A percentile compares a stretch with the other conserved stretches of the same genome.
phyloP scores from a whole-genome alignment of 1,140 invertebrate species.

The Bombus waltoni region DNA sequence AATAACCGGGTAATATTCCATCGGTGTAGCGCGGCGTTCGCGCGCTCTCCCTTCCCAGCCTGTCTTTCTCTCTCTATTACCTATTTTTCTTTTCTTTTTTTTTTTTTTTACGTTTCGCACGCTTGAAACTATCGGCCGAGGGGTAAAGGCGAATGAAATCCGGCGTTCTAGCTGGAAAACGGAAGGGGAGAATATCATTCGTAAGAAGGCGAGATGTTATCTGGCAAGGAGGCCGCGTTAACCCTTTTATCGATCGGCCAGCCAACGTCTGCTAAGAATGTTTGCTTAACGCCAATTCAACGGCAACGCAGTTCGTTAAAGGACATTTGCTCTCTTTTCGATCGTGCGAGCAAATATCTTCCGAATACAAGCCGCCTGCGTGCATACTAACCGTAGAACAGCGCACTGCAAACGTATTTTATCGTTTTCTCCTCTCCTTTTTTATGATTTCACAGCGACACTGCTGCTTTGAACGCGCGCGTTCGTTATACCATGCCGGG shows the following conservation, averaged over 20 bases:
- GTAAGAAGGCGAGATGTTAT: slow-evolving; percentile 30
- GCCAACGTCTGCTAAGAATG: slow-evolving; percentile 14
- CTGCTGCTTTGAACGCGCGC: neutral
- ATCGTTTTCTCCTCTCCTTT: no score
- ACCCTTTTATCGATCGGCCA: slow-evolving; percentile 47
- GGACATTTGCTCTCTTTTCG: neutral
- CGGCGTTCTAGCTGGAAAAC: neutral
- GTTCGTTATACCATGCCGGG: neutral
- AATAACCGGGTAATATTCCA: slow-evolving; percentile 47
- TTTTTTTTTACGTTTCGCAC: neutral
- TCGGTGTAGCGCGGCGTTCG: neutral
- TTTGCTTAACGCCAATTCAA: slow-evolving; percentile 46
- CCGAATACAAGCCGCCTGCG: neutral
- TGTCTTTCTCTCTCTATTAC: neutral
- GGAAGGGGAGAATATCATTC: neutral
- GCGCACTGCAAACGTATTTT: no score
- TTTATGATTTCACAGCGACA: neutral
- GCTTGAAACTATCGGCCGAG: neutral
- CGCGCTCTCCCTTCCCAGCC: neutral
- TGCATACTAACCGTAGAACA: no score
- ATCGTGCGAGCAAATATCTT: neutral
- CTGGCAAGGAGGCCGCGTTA: slow-evolving; percentile 25
- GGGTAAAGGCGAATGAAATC: slow-evolving; percentile 27
- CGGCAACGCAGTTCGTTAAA: neutral
- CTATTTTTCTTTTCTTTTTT: no score